Evolutionary conservation across 2,797 vertebrate genomes (phyloP), one percentile per base, ranked within the genome.

Genomic region (Halcyon leucocephala): DNA sequence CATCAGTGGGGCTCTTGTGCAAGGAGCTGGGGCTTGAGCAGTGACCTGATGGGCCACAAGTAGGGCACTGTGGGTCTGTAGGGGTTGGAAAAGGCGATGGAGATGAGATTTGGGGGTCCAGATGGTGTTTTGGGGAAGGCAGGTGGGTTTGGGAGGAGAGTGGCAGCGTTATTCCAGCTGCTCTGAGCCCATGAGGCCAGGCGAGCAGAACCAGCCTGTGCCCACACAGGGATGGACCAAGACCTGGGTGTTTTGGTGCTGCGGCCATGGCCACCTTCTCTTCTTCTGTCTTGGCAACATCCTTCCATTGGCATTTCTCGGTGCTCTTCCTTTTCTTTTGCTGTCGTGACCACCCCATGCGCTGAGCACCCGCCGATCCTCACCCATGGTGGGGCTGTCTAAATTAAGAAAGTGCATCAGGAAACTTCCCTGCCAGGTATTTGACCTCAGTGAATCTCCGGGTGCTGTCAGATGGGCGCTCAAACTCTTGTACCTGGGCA

Each of bases 361-460:
- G 5, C 18, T 37, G 69, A 51, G 39, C 25, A 18, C 51, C 7
- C 0, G 0, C 37, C 3, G 0, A 0, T 48, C 28, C 58, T 64
- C 58, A 7, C 42, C 26, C 9, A 18, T 0, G 0, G 6, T 58
- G 55, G 11, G 39, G 22, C 51, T 0, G 0, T 46, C 86, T 72
- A 26, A 84, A 33, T 84, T 46, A n/a, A 60, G 67, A 66, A 91
- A 65, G 31, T 2, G 1, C 39, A 25, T 82, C 60, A 60, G 55
- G 28, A 64, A 65, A 60, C 58, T 77, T 78, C 14, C 49, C 4
- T 71, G 35, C 39, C 73, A 46, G 41, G 20, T 35, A 41, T 21
- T 24, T 70, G 54, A 44, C 62, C 58, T 90, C 10, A 0, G 12
- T 9, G 1, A 39, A 55, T 44, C 58, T 60, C 35, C 0, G 4